A percentile compares a stretch with the other conserved stretches of the same genome.
Evolutionary conservation across 1,140 invertebrate genomes (phyloP).

Genomic region (Melanaphis sacchari): DNA sequence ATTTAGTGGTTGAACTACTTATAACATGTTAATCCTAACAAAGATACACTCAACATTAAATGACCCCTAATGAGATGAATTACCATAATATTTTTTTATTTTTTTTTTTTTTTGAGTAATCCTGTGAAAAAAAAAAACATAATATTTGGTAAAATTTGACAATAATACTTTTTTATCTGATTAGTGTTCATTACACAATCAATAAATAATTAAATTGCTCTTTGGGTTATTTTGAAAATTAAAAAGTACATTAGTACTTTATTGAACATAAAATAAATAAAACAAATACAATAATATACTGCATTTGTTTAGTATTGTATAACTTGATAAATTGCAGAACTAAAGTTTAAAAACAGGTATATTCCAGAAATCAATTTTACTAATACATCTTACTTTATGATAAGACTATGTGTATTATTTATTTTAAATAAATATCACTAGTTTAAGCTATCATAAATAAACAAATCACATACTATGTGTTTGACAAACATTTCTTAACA

Average conservation of each 20-base stretch:
- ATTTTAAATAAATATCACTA: background rate
- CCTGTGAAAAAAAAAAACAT: conserved; percentile 40
- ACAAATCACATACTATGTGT: background rate
- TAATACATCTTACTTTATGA: too few species aligned
- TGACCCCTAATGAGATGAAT: conserved; percentile 23
- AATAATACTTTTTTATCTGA: background rate
- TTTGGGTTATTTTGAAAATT: background rate
- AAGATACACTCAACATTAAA: conserved; percentile 55
- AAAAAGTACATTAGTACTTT: background rate
- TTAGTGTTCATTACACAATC: background rate
- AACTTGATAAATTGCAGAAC: background rate
- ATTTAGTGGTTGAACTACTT: conserved; percentile 41
- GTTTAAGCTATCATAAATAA: background rate
- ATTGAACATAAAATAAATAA: background rate
- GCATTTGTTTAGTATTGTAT: background rate
- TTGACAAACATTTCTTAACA: background rate
- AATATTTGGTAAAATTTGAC: background rate
- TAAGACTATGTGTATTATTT: background rate
- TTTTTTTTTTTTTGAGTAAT: conserved; percentile 39
- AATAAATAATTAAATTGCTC: background rate
- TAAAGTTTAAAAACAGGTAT: background rate
- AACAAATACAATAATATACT: background rate
- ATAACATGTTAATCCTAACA: conserved; percentile 50
- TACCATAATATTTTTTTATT: conserved; percentile 39
- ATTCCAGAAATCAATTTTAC: background rate